Evolutionary conservation across 2,888 invertebrate species (phyloP), one percentile per base, ranked within the genome.

Genomic region (Apamea anceps): DNA sequence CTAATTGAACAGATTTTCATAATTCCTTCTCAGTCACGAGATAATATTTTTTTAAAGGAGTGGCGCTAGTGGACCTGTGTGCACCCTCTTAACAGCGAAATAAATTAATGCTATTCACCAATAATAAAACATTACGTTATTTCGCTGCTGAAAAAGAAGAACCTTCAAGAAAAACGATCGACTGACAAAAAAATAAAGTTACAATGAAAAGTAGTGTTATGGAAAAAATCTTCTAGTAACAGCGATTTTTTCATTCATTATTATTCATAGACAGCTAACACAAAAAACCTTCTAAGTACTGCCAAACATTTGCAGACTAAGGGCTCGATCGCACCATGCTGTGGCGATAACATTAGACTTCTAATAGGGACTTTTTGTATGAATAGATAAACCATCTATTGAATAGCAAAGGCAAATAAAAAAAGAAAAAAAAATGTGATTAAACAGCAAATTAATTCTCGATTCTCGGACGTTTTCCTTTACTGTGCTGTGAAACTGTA

Each of bases 211-310:
- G 21, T 32, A 66, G 57, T 54, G 62, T 71, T 32, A 28, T 62
- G 32, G n/a, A n/a, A 62, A 48, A 76, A 85, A 60, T 77, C 62
- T 60, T 12, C 65, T 25, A 15, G 68, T 4, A 62, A 28, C 48
- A 71, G 63, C 28, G 45, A 6, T 66, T 71, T 70, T 72, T 62
- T 57, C 12, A 37, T 54, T 66, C 42, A 77, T 77, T 48, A 77
- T 75, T 84, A 78, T 84, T 77, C 66, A 77, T 79, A 63, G 66
- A 45, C 65, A 63, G 57, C 18, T 65, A 79, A 67, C 45, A 68
- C 42, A 75, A 77, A 77, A 80, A 77, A 15, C 45, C 54, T 54
- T 75, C 37, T 63, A 62, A 66, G 77, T 63, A 32, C 25, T 45
- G 25, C n/a, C 51, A 72, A 73, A 77, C 4, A 72, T 85, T 81